Evolutionary conservation across 92 coral and sea anemone species (phyloP).

Genomic region (Phenganax stokvisi): DNA sequence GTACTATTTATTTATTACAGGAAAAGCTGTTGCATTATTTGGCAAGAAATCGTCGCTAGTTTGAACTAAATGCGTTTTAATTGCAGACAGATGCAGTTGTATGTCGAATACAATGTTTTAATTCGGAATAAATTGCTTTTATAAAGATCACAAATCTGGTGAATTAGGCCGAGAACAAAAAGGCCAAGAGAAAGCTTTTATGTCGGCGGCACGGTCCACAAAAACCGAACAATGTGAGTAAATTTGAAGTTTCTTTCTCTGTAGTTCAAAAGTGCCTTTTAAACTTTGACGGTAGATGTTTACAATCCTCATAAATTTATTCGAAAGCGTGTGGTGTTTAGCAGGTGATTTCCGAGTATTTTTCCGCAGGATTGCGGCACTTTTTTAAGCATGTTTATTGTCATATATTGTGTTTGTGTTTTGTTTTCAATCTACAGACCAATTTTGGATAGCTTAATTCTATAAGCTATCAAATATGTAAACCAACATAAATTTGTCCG

Average conservation of each 20-base stretch:
- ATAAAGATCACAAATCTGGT: constrained; percentile 9
- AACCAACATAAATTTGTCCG: no score
- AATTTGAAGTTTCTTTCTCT: background rate
- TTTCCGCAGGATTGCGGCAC: background rate
- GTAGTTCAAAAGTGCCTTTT: background rate
- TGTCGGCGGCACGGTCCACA: constrained; percentile 31
- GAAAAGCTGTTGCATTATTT: background rate
- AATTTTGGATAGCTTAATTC: no score
- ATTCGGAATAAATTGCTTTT: constrained; percentile 11
- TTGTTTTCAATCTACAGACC: no score
- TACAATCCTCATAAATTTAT: background rate
- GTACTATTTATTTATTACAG: background rate
- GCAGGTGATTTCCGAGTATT: background rate
- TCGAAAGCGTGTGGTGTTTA: background rate
- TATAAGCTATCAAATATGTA: no score
- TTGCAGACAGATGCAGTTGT: background rate
- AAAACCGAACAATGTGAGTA: constrained; percentile 34
- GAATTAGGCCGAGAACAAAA: background rate
- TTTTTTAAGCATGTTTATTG: background rate
- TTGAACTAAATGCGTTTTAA: constrained; percentile 6
- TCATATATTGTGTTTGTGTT: background rate
- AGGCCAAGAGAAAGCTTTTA: constrained; percentile 21
- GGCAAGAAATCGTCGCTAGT: background rate
- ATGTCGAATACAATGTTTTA: constrained; percentile 20
- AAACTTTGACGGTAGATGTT: background rate